Evolutionary conservation across 2,113 vertebrate species (phyloP), one percentile per base, ranked within the genome.

Genomic region (Cyanistes caeruleus): DNA sequence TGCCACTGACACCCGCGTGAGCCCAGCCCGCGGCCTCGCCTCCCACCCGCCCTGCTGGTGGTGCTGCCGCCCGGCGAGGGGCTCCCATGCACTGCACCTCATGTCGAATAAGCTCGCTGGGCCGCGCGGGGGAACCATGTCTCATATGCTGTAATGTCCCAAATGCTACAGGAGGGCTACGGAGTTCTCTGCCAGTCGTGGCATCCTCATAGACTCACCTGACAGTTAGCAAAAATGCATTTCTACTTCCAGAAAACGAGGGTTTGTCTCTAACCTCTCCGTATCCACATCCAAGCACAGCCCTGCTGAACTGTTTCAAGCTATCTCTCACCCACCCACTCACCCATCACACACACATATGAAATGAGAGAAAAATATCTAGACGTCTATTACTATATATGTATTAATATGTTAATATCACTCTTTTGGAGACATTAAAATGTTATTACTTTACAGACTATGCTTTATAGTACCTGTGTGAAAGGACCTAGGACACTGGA

Each of bases 401-500:
- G 91, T 98, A 98, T 98, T 98, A 97, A 95, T 97, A 97, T 98
- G 98, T 98, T 98, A 98, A 98, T 98, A 98, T 98, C 98, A 98
- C 98, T 97, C 95, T 98, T 98, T 98, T 95, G 93, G 95, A 95
- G 96, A 85, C 93, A 97, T 97, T 98, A 85, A 97, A 89, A 97
- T 95, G 95, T 98, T 98, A 98, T 98, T 97, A 97, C 96, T 98
- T 98, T 97, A 95, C 98, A 97, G 98, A 98, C 98, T 97, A 98
- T 95, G 98, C 98, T 98, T 98, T 98, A 98, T 98, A 98, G 98
- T 98, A 98, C 98, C 98, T 98, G 98, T 98, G 98, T 99, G 98
- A 98, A 95, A 97, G 98, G 97, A 94, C 97, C 98, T 98, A 98
- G 98, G 98, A 99, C 98, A 98, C 98, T 98, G 98, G 98, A 98